Evolutionary conservation across 2,888 invertebrate genomes (phyloP), one percentile per base, ranked within the genome.

Genomic region (Thera obeliscata): DNA sequence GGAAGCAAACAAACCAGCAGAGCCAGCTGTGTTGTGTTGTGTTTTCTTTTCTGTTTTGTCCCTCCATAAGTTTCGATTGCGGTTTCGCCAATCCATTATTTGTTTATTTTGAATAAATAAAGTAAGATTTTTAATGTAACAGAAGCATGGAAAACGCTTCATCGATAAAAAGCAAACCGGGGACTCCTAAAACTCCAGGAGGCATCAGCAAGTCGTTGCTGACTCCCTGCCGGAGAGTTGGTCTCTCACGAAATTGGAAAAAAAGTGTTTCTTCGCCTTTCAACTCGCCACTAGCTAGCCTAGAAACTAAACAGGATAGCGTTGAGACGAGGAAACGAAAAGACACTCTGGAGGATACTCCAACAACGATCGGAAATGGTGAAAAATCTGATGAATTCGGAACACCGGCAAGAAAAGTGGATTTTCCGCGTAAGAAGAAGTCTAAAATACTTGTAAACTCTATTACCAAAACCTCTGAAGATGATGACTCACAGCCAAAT

Each of bases 161-260:
- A 9, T 78, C 82, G 6, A 56, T 84, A n/a, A 87, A 87, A 75
- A 68, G 79, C 49, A 81, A 75, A 63, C 78, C 68, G 8, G 88
- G 88, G 61, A 89, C 93, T 0, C 91, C 93, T 1, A 93, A 93
- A 77, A 94, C 91, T 33, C 91, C 91, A 1, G 93, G 91, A 22
- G 93, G 94, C 22, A 94, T 94, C 35, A 94, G 91, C 75, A 94
- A 93, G 74, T 89, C 90, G 35, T 82, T 94, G 50, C 80, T 94
- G 54, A 94, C 94, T 57, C 94, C 94, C 33, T 94, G 94, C 74
- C 84, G 94, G 79, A 86, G 94, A 78, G 81, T 94, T 48, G 95
- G 95, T 8, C 83, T 95, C 43, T 94, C 94, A 2, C 88, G 94
- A 22, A 91, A 89, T 67, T 91, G 89, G 88, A 88, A 78, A 71